Conservation (phyloP, 1,140 invertebrate species). For the Papilio dardanus region DNA sequence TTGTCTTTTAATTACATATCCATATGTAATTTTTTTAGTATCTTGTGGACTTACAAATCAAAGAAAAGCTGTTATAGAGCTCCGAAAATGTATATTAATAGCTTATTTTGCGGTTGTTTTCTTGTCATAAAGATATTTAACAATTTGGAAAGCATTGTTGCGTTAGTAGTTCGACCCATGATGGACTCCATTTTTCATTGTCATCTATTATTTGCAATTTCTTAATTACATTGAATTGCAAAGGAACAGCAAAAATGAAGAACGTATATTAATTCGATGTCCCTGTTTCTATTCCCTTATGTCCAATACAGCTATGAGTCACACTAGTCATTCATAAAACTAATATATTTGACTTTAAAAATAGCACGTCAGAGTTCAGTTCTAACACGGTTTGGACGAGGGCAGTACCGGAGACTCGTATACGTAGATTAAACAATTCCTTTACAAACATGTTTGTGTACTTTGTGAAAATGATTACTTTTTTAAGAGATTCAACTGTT, state of each 20-base stretch:
- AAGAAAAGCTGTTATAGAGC: no score
- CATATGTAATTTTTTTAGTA: no score
- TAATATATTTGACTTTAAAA: conserved; percentile 36
- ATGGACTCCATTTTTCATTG: no score
- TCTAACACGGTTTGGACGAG: conserved; percentile 16
- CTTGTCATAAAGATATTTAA: no score
- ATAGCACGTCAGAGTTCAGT: conserved; percentile 34
- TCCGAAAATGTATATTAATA: no score
- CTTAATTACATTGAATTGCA: neutral
- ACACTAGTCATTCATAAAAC: conserved; percentile 21
- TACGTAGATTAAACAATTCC: neutral
- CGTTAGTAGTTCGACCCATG: no score
- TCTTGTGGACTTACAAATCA: no score
- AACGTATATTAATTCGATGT: neutral
- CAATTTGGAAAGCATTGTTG: no score
- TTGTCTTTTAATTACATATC: no score
- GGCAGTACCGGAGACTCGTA: conserved; percentile 23
- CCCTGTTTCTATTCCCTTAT: neutral
- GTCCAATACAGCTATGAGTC: conserved; percentile 24
- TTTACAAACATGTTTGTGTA: conserved; percentile 6
- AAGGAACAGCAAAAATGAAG: neutral
- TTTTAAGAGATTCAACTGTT: neutral
- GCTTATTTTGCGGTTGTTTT: no score
- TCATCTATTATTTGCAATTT: neutral
- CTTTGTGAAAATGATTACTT: conserved; percentile 17